Evolutionary conservation across 2,888 invertebrate genomes (phyloP).

Genomic region (Ochlodes sylvanus): DNA sequence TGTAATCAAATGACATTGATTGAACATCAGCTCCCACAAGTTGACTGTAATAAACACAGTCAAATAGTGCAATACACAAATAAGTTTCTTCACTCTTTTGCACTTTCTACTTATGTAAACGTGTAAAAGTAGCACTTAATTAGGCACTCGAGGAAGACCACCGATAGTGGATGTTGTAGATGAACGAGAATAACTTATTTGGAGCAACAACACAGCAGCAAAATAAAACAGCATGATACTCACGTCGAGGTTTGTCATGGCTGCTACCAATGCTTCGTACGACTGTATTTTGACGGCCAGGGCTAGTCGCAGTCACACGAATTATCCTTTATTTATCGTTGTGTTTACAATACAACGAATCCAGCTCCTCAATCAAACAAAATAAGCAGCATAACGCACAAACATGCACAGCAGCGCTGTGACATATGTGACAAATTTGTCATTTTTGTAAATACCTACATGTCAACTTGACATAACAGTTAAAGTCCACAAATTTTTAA

Average conservation of each 20-base stretch:
- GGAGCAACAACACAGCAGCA: slow-evolving; percentile 32
- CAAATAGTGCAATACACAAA: not conserved
- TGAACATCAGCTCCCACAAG: not conserved
- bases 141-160: not conserved
- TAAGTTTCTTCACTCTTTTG: not conserved
- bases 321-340: slow-evolving; percentile 29
- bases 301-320: slow-evolving; percentile 20
- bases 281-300: slow-evolving; percentile 33
- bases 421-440: slow-evolving; percentile 22
- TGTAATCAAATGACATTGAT: not conserved
- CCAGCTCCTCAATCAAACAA: slow-evolving; percentile 24
- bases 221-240: slow-evolving; percentile 38
- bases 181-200: slow-evolving; percentile 15
- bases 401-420: slow-evolving; percentile 34
- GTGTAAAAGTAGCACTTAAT: not conserved
- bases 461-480: slow-evolving; percentile 9
- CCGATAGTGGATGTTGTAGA: slow-evolving; percentile 8
- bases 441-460: slow-evolving; percentile 10
- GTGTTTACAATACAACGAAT: slow-evolving; percentile 34
- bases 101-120: not conserved
- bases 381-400: slow-evolving; percentile 34
- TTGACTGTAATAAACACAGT: not conserved
- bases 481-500: too few species aligned
- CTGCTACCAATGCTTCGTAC: slow-evolving; percentile 33
- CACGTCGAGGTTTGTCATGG: slow-evolving; percentile 44